Percentiles rank a stretch among this genome's conserved stretches.
These are phyloP conservation scores for Eptesicus fuscus DNA, from an alignment of 2,113 vertebrate genomes.

Conservation along the genomic window DNA sequence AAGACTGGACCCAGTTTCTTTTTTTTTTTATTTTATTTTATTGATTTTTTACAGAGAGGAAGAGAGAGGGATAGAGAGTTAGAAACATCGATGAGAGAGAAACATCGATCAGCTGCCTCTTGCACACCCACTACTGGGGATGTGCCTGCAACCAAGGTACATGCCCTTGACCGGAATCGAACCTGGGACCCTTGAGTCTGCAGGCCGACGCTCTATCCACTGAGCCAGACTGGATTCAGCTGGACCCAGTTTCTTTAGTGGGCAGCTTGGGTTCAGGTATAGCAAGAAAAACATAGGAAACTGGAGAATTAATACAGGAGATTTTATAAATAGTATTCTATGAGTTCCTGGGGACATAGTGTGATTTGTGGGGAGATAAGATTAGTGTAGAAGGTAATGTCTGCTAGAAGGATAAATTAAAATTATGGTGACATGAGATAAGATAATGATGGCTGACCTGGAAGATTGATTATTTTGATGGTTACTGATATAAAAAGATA, in stretches of 20 bases:
- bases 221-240: no score
- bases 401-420: background rate
- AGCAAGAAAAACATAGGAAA: background rate
- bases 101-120: no score
- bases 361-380: background rate
- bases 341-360: background rate
- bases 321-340: background rate
- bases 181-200: no score
- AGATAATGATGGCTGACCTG: background rate
- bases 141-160: no score
- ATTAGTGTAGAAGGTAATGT: background rate
- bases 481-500: background rate
- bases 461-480: background rate
- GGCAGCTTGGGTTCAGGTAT: background rate
- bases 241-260: background rate
- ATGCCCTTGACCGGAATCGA: no score
- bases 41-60: no score
- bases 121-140: no score
- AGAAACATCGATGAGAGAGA: no score
- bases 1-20: background rate
- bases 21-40: no score
- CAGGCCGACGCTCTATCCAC: no score
- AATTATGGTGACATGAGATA: background rate
- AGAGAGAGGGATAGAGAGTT: no score
- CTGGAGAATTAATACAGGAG: background rate